A percentile compares a stretch with the other conserved stretches of the same genome.
These are phyloP conservation scores for Myotis yumanensis DNA, from an alignment of 2,113 vertebrate genomes.

Conservation along the genomic window DNA sequence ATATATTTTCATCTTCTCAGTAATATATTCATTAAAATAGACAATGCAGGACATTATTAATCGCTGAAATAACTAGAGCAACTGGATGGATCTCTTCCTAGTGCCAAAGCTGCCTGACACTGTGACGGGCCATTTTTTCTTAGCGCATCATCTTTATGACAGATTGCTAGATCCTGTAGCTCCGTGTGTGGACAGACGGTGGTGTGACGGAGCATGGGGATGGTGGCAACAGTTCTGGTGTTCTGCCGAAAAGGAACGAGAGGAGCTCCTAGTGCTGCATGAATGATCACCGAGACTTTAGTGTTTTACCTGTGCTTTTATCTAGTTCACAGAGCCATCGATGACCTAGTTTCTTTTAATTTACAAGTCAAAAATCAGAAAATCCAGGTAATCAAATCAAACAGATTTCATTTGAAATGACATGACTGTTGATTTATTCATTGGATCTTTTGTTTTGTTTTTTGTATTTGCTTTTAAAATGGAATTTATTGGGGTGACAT, in stretches of 20 bases:
- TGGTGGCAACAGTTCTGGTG: background rate
- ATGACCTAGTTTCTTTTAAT: slow-evolving; percentile 6
- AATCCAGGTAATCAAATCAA: slow-evolving; percentile 9
- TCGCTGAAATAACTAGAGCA: slow-evolving; percentile 59
- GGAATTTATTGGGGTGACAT: background rate
- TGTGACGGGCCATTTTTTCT: background rate
- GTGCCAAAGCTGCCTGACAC: background rate
- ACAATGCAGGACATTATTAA: slow-evolving; percentile 5
- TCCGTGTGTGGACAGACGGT: background rate
- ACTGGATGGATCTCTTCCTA: slow-evolving; percentile 17
- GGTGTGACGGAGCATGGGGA: too few species aligned
- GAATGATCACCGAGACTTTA: background rate
- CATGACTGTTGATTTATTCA: background rate
- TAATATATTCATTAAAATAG: slow-evolving; percentile 47
- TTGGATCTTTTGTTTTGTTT: background rate
- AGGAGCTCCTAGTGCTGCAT: background rate
- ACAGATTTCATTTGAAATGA: slow-evolving; percentile 27
- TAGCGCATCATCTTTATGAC: slow-evolving; percentile 33
- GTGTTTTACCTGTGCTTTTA: background rate
- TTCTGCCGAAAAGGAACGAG: background rate
- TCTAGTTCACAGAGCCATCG: background rate
- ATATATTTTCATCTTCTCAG: slow-evolving; percentile 16
- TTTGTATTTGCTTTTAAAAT: background rate
- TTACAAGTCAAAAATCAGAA: slow-evolving; percentile 41
- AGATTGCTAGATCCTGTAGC: slow-evolving; percentile 33